Evolutionary conservation across 2,113 vertebrate species (phyloP), one percentile per base, ranked within the genome.

Genomic region (Zosterops hypoxanthus): DNA sequence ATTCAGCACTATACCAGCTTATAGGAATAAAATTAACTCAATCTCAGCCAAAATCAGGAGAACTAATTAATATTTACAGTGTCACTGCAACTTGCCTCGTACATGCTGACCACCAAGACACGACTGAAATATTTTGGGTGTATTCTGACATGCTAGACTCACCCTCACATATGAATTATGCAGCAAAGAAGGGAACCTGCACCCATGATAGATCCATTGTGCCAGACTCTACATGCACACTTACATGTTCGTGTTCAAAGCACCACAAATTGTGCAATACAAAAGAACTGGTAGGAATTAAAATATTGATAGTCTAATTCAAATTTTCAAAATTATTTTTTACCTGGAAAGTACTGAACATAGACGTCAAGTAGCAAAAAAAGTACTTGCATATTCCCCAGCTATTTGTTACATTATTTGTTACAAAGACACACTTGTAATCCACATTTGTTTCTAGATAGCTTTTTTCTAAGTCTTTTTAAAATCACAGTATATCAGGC

Each of bases 101-200:
- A n/a, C 3, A 1, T 21, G 26, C 25, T 86, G 31, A 69, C 36
- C 75, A 60, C 29, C 29, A 50, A 52, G 29, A 55, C 21, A 44
- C 0, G 2, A n/a, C 29, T 29, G 39, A 50, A 84, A 53, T 12
- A 42, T 55, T 56, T 1, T 21, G 10, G 15, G 44, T 36, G 2
- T 7, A 60, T 87, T 77, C 39, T 69, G n/a, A 82, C 17, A 44
- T 0, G 0, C 8, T 19, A 36, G 26, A 52, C 23, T 59, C 33
- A 41, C 26, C 12, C 16, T 76, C 34, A 22, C 1, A 1, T 8
- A 34, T 0, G 5, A 11, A 53, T 63, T 60, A 44, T 0, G 2
- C 33, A 75, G 42, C 5, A 11, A 69, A 84, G 42, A 29, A 69
- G 61, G 0, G 2, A 34, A 78, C 31, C 14, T 52, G 22, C 3